Percentiles rank a stretch among this genome's conserved stretches.
phyloP scores from a whole-genome alignment of 1,140 invertebrate species.

The Ditylenchus dipsaci region DNA sequence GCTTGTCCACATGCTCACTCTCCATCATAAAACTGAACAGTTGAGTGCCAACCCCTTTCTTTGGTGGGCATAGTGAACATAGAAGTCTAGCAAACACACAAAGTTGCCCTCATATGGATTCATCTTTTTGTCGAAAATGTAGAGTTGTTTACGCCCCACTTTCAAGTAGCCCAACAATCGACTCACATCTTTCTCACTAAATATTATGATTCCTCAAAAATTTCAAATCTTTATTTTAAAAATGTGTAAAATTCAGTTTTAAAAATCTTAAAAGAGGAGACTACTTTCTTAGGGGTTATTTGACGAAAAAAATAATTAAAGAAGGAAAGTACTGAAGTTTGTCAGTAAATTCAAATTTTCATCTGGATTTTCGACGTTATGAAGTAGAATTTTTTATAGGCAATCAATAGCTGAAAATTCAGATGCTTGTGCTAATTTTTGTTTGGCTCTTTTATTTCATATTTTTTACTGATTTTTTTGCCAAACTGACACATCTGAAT shows the following conservation, averaged over 20 bases:
- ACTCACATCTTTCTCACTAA: conserved; percentile 54
- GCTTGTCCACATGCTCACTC: conserved; percentile 51
- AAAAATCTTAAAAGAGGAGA: too few relatives aligned
- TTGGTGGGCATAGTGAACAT: conserved; percentile 74
- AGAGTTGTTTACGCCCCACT: conserved; percentile 76
- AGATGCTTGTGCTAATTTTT: too few relatives aligned
- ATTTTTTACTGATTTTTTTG: too few relatives aligned
- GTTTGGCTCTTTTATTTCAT: too few relatives aligned
- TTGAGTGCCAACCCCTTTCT: conserved; percentile 72
- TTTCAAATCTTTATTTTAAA: not conserved
- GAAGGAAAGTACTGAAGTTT: too few relatives aligned
- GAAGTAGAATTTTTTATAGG: too few relatives aligned
- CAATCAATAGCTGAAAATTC: too few relatives aligned
- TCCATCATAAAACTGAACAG: conserved; percentile 76
- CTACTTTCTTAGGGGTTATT: too few relatives aligned
- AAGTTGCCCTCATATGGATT: conserved; percentile 48
- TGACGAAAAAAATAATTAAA: too few relatives aligned
- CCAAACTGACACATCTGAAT: too few relatives aligned
- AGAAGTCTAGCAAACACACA: conserved; percentile 80
- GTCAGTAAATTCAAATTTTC: too few relatives aligned
- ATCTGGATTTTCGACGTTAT: too few relatives aligned
- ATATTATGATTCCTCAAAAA: conserved; percentile 20
- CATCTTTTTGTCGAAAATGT: conserved; percentile 68
- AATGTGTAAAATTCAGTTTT: not conserved
- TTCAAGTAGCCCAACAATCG: conserved; percentile 75